Percentiles rank a stretch among this genome's conserved stretches.
Conservation (phyloP, 2,113 vertebrate species). For the Recurvirostra avosetta region DNA sequence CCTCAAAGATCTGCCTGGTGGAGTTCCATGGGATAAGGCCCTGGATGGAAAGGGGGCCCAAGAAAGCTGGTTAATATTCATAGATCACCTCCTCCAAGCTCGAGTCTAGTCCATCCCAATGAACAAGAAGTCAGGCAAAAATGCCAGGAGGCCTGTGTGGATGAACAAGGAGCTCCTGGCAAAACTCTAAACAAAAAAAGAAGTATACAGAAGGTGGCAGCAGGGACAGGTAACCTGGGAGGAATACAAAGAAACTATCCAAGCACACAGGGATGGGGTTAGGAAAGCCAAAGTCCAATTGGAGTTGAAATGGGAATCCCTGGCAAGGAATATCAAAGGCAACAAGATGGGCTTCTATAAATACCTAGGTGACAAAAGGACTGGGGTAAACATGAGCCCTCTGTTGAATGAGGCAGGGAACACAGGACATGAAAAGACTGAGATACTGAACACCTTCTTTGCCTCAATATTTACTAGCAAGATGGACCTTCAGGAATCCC, state of each 20-base stretch:
- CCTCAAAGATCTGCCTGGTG: background rate
- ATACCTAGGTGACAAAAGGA: background rate
- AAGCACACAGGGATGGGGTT: background rate
- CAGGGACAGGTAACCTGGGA: background rate
- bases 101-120: background rate
- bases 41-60: background rate
- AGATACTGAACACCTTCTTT: background rate
- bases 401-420: background rate
- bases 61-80: background rate
- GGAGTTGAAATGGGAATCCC: background rate
- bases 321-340: background rate
- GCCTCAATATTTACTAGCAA: background rate
- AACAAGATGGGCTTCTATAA: background rate
- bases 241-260: background rate
- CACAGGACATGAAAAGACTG: background rate
- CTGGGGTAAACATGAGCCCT: background rate
- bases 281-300: background rate
- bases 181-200: background rate
- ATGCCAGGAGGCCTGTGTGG: background rate
- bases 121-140: background rate
- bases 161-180: background rate
- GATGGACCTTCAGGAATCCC: background rate
- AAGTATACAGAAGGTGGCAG: background rate
- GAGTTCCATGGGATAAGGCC: background rate
- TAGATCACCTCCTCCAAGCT: background rate